A percentile compares a stretch with the other conserved stretches of the same genome.
Conservation (phyloP, 2,797 vertebrate species). For the Gorsachius magnificus region DNA sequence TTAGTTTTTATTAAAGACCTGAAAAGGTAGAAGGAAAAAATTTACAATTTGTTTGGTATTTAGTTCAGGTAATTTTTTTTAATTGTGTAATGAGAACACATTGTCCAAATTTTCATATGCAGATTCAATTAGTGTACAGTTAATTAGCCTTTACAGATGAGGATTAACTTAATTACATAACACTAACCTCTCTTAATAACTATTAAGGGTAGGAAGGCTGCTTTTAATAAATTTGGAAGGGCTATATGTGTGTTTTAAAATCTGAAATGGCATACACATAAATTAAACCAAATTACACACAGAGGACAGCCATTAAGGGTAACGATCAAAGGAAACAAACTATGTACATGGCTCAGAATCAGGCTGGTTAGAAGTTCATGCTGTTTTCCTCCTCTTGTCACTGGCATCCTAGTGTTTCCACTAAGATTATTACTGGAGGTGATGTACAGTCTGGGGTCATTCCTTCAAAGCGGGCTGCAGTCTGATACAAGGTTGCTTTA, state of each 20-base stretch:
- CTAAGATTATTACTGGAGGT: constrained; percentile 18
- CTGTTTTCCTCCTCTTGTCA: constrained; percentile 12
- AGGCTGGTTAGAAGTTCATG: constrained; percentile 38
- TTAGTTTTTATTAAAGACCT: not conserved
- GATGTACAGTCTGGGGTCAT: constrained; percentile 12
- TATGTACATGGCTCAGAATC: constrained; percentile 8
- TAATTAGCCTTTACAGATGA: constrained; percentile 74
- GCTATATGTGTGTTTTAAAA: constrained; percentile 67
- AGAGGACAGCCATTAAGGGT: constrained; percentile 58
- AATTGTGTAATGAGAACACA: constrained; percentile 61
- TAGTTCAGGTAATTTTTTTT: constrained; percentile 53
- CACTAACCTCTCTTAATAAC: constrained; percentile 74
- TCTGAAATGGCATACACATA: constrained; percentile 62
- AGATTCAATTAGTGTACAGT: constrained; percentile 71
- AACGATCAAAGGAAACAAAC: constrained; percentile 62
- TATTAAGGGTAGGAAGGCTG: constrained; percentile 62
- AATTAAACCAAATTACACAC: constrained; percentile 65
- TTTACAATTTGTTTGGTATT: constrained; percentile 34
- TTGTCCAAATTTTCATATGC: constrained; percentile 73
- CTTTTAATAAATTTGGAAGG: constrained; percentile 68
- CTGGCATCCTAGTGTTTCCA: constrained; percentile 42
- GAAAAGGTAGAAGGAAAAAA: constrained; percentile 33
- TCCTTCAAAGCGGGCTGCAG: constrained; percentile 6
- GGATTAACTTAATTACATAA: constrained; percentile 73
- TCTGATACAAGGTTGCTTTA: not conserved